Percentiles rank a stretch among this genome's conserved stretches.
These are phyloP conservation scores for Standfussiana lucernea DNA, from an alignment of 2,888 invertebrate species.

Conservation along the genomic window DNA sequence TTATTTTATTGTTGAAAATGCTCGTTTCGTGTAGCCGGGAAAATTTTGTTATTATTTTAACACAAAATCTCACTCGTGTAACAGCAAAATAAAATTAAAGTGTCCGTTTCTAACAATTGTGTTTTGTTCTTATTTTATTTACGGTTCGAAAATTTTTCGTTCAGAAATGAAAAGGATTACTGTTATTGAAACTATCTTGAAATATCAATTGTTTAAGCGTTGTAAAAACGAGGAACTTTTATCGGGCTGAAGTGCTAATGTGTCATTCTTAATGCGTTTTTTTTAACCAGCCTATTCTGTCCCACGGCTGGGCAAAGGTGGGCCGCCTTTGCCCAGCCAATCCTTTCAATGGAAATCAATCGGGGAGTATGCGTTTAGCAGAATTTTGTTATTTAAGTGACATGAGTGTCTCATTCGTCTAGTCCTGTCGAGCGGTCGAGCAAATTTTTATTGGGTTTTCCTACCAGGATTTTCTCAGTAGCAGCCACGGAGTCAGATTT, in stretches of 20 bases:
- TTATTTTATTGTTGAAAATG: constrained; percentile 22
- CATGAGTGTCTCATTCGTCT: too few relatives aligned
- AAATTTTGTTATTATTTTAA: constrained; percentile 33
- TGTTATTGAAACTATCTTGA: not conserved
- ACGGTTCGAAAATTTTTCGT: not conserved
- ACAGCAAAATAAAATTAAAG: constrained; percentile 22
- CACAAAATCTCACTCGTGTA: constrained; percentile 15
- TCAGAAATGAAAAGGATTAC: not conserved
- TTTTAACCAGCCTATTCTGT: too few relatives aligned
- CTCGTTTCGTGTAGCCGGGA: constrained; percentile 8
- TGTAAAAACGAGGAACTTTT: not conserved
- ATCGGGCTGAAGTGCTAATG: not conserved
- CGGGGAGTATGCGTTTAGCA: too few relatives aligned
- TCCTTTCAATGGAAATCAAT: too few relatives aligned
- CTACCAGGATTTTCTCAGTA: not conserved
- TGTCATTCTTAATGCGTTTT: too few relatives aligned
- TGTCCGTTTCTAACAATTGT: constrained; percentile 3
- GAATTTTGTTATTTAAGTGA: too few relatives aligned
- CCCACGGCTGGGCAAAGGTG: too few relatives aligned
- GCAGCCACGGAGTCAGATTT: not conserved
- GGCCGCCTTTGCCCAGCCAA: too few relatives aligned
- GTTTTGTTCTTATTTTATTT: constrained; percentile 12
- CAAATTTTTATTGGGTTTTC: not conserved
- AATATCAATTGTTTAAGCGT: not conserved
- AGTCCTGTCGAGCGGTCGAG: too few relatives aligned